phyloP scores from a whole-genome alignment of 2,797 vertebrate species.

The Tiaroga cobitis region DNA sequence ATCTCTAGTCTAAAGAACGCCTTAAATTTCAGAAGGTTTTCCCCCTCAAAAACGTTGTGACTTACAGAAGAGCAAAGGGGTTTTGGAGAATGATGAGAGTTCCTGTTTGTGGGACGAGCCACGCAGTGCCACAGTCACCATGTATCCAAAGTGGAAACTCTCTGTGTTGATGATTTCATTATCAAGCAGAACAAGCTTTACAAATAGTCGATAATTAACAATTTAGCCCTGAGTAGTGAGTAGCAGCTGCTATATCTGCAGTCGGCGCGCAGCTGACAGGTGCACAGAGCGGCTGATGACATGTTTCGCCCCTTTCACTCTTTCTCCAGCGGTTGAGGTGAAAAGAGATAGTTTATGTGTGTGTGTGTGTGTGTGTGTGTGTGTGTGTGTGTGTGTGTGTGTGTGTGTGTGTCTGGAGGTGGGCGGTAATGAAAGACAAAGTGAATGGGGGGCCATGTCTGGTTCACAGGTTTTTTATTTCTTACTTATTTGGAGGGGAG shows the following conservation, averaged over 20 bases:
- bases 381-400: no score
- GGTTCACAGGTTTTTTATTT: slow-evolving; percentile 58
- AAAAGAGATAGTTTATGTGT: slow-evolving; percentile 27
- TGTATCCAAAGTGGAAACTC: neutral
- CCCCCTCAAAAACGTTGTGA: neutral
- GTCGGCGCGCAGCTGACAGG: slow-evolving; percentile 67
- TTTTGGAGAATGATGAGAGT: neutral
- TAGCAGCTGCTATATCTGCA: slow-evolving; percentile 31
- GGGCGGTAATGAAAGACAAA: slow-evolving; percentile 36
- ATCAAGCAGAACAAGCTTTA: neutral
- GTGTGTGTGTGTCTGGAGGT: slow-evolving; percentile 20
- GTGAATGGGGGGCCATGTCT: slow-evolving; percentile 50
- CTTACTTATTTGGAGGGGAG: slow-evolving; percentile 13
- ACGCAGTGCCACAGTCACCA: neutral
- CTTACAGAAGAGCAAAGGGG: neutral
- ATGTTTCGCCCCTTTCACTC: slow-evolving; percentile 54
- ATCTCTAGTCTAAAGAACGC: neutral
- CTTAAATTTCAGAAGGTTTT: neutral
- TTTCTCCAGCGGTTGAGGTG: slow-evolving; percentile 16
- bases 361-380: slow-evolving; percentile 28
- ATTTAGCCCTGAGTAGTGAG: neutral
- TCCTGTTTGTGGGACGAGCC: neutral
- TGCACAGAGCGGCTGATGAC: slow-evolving; percentile 64
- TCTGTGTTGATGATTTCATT: slow-evolving; percentile 13
- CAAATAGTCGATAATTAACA: slow-evolving; percentile 11